Conservation (phyloP, 2,797 vertebrate species). For the Peromyscus nudipes region DNA sequence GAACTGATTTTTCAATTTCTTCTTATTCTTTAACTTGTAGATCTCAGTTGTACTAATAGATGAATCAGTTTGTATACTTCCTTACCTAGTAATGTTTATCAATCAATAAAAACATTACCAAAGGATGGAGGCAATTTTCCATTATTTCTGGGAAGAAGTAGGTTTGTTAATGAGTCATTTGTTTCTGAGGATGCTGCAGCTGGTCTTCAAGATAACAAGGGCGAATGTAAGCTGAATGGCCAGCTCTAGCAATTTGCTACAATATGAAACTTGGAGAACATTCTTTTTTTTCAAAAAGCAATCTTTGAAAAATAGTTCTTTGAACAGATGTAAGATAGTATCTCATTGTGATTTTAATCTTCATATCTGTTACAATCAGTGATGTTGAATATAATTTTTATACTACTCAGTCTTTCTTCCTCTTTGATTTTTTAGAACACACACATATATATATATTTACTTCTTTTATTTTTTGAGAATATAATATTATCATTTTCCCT, state of each 20-base stretch:
- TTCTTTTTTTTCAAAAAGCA: background rate
- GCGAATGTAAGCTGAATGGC: conserved; percentile 19
- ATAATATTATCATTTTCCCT: background rate
- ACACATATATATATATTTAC: no score
- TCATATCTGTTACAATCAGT: background rate
- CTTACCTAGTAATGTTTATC: conserved; percentile 47
- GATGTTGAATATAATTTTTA: background rate
- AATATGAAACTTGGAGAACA: background rate
- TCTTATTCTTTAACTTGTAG: conserved; percentile 48
- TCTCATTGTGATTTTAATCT: background rate
- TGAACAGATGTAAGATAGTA: background rate
- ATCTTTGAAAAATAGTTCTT: background rate
- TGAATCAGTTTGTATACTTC: conserved; percentile 40
- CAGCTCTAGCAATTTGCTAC: conserved; percentile 43
- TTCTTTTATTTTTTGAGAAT: background rate
- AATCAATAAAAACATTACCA: conserved; percentile 51
- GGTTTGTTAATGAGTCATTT: conserved; percentile 41
- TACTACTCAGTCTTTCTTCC: background rate
- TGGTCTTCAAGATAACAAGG: conserved; percentile 51
- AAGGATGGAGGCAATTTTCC: conserved; percentile 21
- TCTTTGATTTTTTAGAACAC: background rate
- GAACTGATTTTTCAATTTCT: conserved; percentile 56
- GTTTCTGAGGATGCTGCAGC: conserved; percentile 49
- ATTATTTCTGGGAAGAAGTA: conserved; percentile 18
- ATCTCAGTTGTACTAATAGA: conserved; percentile 51